Percentiles rank a stretch among this genome's conserved stretches.
These are phyloP conservation scores for Gadus macrocephalus DNA, from an alignment of 2,113 vertebrate genomes.

Conservation along the genomic window DNA sequence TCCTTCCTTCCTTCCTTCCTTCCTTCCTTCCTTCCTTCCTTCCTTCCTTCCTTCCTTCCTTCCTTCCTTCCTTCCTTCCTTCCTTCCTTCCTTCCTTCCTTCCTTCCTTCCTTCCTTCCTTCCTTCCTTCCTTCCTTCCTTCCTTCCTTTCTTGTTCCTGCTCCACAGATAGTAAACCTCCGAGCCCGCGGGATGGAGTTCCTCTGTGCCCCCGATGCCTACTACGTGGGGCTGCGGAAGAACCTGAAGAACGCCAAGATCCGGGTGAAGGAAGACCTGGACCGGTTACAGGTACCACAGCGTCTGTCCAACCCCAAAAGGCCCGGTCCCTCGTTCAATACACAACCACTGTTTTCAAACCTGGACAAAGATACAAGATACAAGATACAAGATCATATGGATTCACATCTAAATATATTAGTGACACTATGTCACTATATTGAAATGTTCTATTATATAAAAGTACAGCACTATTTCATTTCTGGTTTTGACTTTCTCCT, in stretches of 20 bases:
- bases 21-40: too few relatives aligned
- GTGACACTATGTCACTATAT: slow-evolving; percentile 85
- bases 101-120: too few relatives aligned
- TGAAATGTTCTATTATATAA: slow-evolving; percentile 92
- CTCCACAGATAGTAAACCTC: slow-evolving; percentile 72
- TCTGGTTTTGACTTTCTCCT: slow-evolving; percentile 70
- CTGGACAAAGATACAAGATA: too few relatives aligned
- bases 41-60: too few relatives aligned
- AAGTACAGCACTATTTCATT: slow-evolving; percentile 87
- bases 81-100: too few relatives aligned
- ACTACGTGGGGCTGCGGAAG: slow-evolving; percentile 68
- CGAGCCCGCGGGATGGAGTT: slow-evolving; percentile 77
- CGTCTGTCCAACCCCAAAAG: not conserved
- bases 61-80: too few relatives aligned
- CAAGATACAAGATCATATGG: too few relatives aligned
- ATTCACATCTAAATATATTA: slow-evolving; percentile 99
- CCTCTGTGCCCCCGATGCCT: slow-evolving; percentile 71
- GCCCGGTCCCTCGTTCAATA: slow-evolving; percentile 51
- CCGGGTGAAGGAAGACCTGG: slow-evolving; percentile 77
- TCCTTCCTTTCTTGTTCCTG: not conserved
- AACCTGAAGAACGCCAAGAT: slow-evolving; percentile 77
- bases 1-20: too few relatives aligned
- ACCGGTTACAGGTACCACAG: slow-evolving; percentile 70
- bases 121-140: too few relatives aligned
- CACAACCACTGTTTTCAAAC: slow-evolving; percentile 74